Conservation (phyloP, 1,140 invertebrate species). For the Elymnias hypermnestra region DNA sequence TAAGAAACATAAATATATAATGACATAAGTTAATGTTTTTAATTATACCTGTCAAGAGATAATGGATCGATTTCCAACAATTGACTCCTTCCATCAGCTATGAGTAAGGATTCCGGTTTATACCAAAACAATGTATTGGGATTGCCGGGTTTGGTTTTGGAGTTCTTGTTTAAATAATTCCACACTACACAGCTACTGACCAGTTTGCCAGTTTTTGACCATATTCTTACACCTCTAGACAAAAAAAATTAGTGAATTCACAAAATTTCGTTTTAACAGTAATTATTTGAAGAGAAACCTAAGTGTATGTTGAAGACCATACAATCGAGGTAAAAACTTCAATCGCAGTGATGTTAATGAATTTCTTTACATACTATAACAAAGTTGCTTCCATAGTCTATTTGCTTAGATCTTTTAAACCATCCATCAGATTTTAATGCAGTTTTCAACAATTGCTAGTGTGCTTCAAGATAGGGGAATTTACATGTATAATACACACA, state of each 20-base stretch:
- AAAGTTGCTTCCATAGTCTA: no score
- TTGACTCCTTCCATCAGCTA: constrained; percentile 49
- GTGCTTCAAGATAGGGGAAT: no score
- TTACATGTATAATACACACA: no score
- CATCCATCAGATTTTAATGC: no score
- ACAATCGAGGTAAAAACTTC: no score
- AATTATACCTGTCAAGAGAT: constrained; percentile 42
- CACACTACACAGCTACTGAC: constrained; percentile 34
- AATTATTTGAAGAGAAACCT: neutral
- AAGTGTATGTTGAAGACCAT: neutral
- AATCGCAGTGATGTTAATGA: no score
- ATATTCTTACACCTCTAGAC: constrained; percentile 47
- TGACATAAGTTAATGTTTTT: neutral
- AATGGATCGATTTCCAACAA: constrained; percentile 51
- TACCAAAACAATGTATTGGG: constrained; percentile 47
- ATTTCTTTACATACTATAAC: no score
- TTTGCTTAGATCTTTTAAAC: no score
- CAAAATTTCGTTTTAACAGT: neutral
- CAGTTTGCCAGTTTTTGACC: constrained; percentile 53
- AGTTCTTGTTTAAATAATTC: constrained; percentile 18
- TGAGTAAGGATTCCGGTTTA: constrained; percentile 41
- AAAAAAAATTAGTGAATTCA: neutral
- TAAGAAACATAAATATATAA: neutral
- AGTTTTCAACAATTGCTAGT: no score
- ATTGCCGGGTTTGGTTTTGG: constrained; percentile 17